Base-by-base conservation (phyloP, 2,113 vertebrate species). In the Herpetotheres cachinnans region DNA sequence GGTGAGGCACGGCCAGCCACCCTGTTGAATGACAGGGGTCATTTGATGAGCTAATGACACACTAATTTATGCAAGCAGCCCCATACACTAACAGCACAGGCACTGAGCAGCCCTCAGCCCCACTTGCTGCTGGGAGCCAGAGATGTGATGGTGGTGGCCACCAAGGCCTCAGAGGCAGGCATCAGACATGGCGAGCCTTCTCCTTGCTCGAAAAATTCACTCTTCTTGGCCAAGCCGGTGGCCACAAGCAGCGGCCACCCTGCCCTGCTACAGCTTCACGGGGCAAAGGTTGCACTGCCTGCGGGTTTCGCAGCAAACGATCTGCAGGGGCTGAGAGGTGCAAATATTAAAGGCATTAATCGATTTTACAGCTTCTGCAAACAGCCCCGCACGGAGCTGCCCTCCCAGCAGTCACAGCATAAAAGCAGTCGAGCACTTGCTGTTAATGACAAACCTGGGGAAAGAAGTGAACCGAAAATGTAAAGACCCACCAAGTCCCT, bases 141-240 rank as follows among this genome's bases (percentile, higher is more conserved):
- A 49, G 69, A 54, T 3, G 0, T 1, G 6, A 20, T 4, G 54
- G 44, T 0, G 0, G 62, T 2, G 1, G 30, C 15, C 6, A 3
- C 55, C 0, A 1, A n/a, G 5, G 19, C 36, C 42, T 50, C 34
- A 14, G 32, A 18, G 26, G 49, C 34, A 47, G 40, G 34, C 5
- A 2, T 40, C 14, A 30, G n/a, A 13, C 25, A 30, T 2, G 2
- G 40, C 38, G 56, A 86, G 38, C 11, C 19, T 69, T 47, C 70
- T 61, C 24, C 63, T 55, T 1, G 0, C 40, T 47, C 1, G 1
- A 38, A 47, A 91, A 61, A 82, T 7, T 13, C 36, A 7, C 26
- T 69, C 15, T 5, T 62, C 58, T 44, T 86, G 47, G 56, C 42
- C 62, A 38, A 2, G 5, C 17, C 0, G 0, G 20, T 17, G 32